Evolutionary conservation across 2,113 vertebrate genomes (phyloP), one percentile per base, ranked within the genome.

Genomic region (Chamaea fasciata): DNA sequence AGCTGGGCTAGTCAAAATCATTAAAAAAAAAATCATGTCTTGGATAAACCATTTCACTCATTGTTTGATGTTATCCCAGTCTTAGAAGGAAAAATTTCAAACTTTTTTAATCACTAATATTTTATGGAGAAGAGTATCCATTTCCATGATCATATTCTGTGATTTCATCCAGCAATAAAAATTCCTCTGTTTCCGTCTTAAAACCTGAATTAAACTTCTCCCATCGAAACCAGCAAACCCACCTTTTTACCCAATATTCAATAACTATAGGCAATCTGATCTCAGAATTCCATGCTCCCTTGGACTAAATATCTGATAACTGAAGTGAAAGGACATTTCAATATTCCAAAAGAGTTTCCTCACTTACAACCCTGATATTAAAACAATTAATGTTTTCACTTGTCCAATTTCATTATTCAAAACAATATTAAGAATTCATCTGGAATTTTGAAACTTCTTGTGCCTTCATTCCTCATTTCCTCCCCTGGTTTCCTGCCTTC

Each of bases 311-410:
- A 28, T 27, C 10, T 4, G 4, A 22, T 4, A 78, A 24, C 46
- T 63, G 26, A 26, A 52, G 39, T 28, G 33, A 94, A 89, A 41
- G 37, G 15, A 24, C 9, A 15, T 70, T 81, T 70, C 39, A 67
- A 31, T 57, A 49, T 28, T 71, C 28, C 46, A 30, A 44, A 57
- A 47, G 28, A 39, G 5, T 17, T 56, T 62, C 9, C 41, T 57
- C 20, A 15, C 10, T 71, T 64, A 41, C 26, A 90, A 76, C 16
- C 0, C 0, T 23, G 33, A n/a, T 65, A 74, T 57, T 26, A 37
- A 21, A 92, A 49, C 6, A 69, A 39, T 13, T 46, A 30, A 62
- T 9, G 1, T 7, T 93, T 88, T 60, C 0, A 0, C 14, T 64
- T 68, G 10, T 15, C 31, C 4, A 14, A 23, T 73, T 49, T 41